Base-by-base conservation (phyloP, 2,888 invertebrate genomes). In the Balanococcus diminutus region DNA sequence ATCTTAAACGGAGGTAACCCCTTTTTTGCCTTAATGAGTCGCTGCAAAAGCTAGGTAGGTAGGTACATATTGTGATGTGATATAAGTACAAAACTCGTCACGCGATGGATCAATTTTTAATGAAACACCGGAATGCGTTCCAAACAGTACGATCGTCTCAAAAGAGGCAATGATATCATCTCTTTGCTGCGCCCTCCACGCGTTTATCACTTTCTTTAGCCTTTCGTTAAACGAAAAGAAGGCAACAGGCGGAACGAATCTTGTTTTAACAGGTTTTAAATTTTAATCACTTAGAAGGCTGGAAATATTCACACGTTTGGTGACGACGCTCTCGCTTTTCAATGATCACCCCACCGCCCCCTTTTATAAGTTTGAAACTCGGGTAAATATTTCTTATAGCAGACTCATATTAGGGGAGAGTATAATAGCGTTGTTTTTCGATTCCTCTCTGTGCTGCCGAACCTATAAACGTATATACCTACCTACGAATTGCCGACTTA, bases 211-310 rank as follows among this genome's bases (percentile, higher is more conserved):
- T 51, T 51, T 51, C n/a, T 19, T 6, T 19, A 19, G 19, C 8
- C 4, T 36, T 51, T 19, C 36, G 4, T 36, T 51, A 19, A 51
- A 51, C 51, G 51, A 28, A 28, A 67, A 67, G 9, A 67, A 67
- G 51, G 61, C 61, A 67, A 67, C 61, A 67, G 28, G 61, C 61
- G 28, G n/a, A 67, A 28, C 61, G 61, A 9, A 67, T 67, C 61
- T 67, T 67, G 61, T 67, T 67, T 67, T 67, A 67, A 67, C 61
- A 67, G 61, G 61, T 67, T 67, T 67, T 67, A 67, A 67, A 67
- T 67, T 28, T 67, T 67, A 67, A 67, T 67, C 61, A 67, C 61
- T 51, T 19, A 8, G 19, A 67, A 28, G 61, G 61, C 61, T 67
- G 61, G 61, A 67, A 67, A 67, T 67, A 67, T 67, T 67, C 61